A percentile compares a stretch with the other conserved stretches of the same genome.
These are phyloP conservation scores for Camponotus floridanus DNA, from an alignment of 1,140 invertebrate genomes.

Conservation along the genomic window DNA sequence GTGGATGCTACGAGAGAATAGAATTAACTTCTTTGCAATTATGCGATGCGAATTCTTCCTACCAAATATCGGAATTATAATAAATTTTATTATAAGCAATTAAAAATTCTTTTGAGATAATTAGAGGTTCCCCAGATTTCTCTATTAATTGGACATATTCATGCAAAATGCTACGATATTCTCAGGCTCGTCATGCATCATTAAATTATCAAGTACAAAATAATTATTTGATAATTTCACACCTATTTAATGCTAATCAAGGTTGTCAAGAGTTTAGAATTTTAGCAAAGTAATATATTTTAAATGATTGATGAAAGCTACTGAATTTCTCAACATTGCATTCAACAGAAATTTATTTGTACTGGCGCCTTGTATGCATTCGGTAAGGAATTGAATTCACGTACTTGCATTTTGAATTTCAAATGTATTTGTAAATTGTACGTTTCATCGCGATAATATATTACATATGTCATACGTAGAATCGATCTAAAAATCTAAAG, in stretches of 20 bases:
- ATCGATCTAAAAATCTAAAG: neutral
- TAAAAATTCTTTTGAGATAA: neutral
- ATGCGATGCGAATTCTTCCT: neutral
- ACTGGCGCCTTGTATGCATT: neutral
- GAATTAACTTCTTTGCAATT: neutral
- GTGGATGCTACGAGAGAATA: neutral
- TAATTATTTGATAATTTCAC: neutral
- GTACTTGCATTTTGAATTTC: neutral
- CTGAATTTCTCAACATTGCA: neutral
- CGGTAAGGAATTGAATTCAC: neutral
- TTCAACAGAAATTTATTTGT: constrained; percentile 14
- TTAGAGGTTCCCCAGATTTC: neutral
- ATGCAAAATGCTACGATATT: neutral
- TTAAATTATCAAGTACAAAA: neutral
- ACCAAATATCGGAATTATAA: neutral
- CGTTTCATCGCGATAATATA: neutral
- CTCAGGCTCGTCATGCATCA: neutral
- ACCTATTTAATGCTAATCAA: neutral
- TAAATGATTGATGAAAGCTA: constrained; percentile 12
- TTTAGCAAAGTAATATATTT: neutral
- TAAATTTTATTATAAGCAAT: neutral
- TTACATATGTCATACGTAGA: too few species aligned
- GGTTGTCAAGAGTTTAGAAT: constrained; percentile 5
- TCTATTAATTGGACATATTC: neutral
- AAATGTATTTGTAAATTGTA: neutral